These are phyloP conservation scores for Agriopis leucophaearia DNA, from an alignment of 2,888 invertebrate species.

Conservation along the genomic window DNA sequence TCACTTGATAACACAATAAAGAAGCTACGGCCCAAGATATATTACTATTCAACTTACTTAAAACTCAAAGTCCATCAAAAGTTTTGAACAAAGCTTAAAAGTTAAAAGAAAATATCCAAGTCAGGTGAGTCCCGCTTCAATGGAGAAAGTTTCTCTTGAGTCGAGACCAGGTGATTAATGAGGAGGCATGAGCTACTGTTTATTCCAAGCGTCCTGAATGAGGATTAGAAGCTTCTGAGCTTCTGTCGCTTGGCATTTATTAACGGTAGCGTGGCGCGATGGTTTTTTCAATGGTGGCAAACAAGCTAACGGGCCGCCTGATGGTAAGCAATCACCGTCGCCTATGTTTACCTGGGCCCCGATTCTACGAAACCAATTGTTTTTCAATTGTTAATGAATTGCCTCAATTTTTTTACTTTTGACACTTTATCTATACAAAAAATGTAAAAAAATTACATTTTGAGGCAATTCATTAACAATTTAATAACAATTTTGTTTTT, in stretches of 20 bases:
- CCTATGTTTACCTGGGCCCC: too few relatives aligned
- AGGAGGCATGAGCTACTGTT: slow-evolving; percentile 66
- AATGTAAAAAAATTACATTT: too few relatives aligned
- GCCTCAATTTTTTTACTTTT: too few relatives aligned
- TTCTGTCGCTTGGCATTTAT: slow-evolving; percentile 44
- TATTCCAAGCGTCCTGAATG: slow-evolving; percentile 73
- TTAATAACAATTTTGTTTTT: too few relatives aligned
- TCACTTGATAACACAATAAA: slow-evolving; percentile 68
- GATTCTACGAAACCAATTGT: too few relatives aligned
- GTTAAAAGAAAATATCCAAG: slow-evolving; percentile 85
- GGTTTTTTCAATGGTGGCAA: slow-evolving; percentile 4
- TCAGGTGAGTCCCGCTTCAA: slow-evolving; percentile 80
- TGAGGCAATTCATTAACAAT: too few relatives aligned
- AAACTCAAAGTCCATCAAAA: slow-evolving; percentile 85
- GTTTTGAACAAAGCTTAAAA: slow-evolving; percentile 84
- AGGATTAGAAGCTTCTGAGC: slow-evolving; percentile 69
- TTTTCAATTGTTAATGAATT: too few relatives aligned
- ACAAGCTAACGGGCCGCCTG: too few relatives aligned
- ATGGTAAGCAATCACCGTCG: too few relatives aligned
- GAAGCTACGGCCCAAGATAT: slow-evolving; percentile 74
- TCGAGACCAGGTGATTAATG: slow-evolving; percentile 76
- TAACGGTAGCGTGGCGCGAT: slow-evolving; percentile 19
- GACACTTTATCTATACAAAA: too few relatives aligned
- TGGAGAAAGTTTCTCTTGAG: slow-evolving; percentile 77
- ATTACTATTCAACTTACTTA: slow-evolving; percentile 85